A percentile compares a stretch with the other conserved stretches of the same genome.
Evolutionary conservation across 2,888 invertebrate species (phyloP).

Genomic region (Dysmachus trigonus): DNA sequence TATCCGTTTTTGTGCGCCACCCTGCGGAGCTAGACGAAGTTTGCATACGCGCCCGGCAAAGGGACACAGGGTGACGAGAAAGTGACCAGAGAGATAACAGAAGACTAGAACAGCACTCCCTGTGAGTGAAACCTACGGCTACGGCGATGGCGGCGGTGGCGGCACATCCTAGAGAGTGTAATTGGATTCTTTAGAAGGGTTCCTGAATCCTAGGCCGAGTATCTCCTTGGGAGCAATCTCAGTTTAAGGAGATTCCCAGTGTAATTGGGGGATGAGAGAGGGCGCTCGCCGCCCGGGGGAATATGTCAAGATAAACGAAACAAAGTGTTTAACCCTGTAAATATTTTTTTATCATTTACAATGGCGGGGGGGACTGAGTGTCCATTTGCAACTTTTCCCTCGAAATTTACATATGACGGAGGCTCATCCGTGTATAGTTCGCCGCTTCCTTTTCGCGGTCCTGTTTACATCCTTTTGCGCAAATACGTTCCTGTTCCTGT

Average conservation of each 20-base stretch:
- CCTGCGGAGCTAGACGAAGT: not conserved
- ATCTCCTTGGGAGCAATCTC: conserved; percentile 5
- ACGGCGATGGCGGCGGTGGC: too few relatives aligned
- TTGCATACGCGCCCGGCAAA: not conserved
- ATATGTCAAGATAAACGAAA: conserved; percentile 43
- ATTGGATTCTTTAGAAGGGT: conserved; percentile 28
- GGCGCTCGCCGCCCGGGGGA: conserved; percentile 23
- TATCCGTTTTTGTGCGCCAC: not conserved
- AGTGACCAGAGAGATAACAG: conserved; percentile 27
- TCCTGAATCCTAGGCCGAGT: not conserved
- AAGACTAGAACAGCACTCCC: not conserved
- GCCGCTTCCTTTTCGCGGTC: not conserved
- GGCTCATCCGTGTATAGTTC: not conserved
- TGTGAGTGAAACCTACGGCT: not conserved
- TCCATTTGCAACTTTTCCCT: conserved; percentile 44
- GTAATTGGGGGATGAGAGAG: not conserved
- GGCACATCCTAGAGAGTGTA: conserved; percentile 13
- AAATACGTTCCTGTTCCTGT: not conserved
- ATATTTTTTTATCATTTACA: conserved; percentile 42
- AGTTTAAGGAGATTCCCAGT: conserved; percentile 1
- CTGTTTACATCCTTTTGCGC: not conserved
- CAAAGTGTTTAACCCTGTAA: conserved; percentile 34
- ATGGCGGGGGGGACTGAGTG: conserved; percentile 26
- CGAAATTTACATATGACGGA: conserved; percentile 30
- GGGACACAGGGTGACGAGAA: conserved; percentile 3